Percentiles rank a stretch among this genome's conserved stretches.
phyloP scores from a whole-genome alignment of 1,140 invertebrate genomes.

The Copidosoma floridanum region DNA sequence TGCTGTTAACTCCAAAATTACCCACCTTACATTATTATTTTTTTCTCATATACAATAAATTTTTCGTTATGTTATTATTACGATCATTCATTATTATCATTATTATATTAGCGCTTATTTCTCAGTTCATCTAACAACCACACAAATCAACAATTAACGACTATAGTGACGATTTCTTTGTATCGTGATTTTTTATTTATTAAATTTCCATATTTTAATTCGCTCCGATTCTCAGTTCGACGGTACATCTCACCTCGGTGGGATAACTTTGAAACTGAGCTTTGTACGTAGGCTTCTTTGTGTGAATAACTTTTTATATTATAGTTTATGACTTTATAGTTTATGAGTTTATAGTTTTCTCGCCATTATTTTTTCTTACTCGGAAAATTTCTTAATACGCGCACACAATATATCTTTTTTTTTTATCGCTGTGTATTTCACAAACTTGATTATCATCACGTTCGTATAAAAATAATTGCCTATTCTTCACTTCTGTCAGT shows the following conservation, averaged over 20 bases:
- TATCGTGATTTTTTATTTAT: too few species aligned
- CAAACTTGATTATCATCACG: constrained; percentile 45
- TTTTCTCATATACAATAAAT: neutral
- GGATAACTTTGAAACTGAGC: neutral
- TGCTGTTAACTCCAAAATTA: neutral
- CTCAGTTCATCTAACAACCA: constrained; percentile 22
- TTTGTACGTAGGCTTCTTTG: constrained; percentile 14
- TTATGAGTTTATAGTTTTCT: too few species aligned
- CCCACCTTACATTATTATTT: neutral
- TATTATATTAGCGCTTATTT: too few species aligned
- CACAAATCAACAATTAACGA: constrained; percentile 23
- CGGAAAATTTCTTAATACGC: too few species aligned
- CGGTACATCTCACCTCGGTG: constrained; percentile 4
- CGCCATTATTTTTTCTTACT: too few species aligned
- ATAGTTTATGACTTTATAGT: neutral
- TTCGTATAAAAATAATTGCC: constrained; percentile 50
- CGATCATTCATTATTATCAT: too few species aligned
- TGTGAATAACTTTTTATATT: too few species aligned
- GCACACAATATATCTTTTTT: too few species aligned
- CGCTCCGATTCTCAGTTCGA: constrained; percentile 18
- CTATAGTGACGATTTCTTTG: constrained; percentile 14
- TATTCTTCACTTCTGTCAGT: constrained; percentile 10
- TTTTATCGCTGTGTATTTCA: constrained; percentile 16
- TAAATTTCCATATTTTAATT: too few species aligned
- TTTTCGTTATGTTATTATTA: constrained; percentile 1